A percentile compares a stretch with the other conserved stretches of the same genome.
These are phyloP conservation scores for Sebastes wilsoni DNA, from an alignment of 2,797 vertebrate genomes.

Conservation along the genomic window DNA sequence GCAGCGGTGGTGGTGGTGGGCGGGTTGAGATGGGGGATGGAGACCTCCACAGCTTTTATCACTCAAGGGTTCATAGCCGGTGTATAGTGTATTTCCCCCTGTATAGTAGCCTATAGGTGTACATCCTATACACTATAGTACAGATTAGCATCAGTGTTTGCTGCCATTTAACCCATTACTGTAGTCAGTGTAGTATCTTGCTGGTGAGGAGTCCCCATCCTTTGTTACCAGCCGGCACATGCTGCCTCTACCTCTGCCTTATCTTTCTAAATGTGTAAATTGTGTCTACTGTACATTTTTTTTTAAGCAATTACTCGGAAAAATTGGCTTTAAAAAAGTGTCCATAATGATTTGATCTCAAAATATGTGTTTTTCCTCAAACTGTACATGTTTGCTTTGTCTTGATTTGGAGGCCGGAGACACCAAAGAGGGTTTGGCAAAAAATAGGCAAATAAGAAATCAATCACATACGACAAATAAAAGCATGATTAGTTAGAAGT, in stretches of 20 bases:
- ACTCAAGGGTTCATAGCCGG: conserved; percentile 23
- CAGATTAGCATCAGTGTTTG: neutral
- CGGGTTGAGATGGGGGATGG: conserved; percentile 71
- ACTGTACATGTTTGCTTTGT: conserved; percentile 32
- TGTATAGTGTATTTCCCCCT: conserved; percentile 31
- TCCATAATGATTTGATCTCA: neutral
- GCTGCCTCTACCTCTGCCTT: conserved; percentile 31
- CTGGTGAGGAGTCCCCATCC: conserved; percentile 42
- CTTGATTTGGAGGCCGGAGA: conserved; percentile 15
- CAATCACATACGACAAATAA: neutral
- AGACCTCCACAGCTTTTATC: conserved; percentile 59
- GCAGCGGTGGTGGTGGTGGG: conserved; percentile 62
- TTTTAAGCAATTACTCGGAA: neutral
- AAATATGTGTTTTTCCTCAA: neutral
- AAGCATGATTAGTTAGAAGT: neutral
- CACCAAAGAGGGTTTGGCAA: neutral
- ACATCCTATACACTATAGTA: neutral
- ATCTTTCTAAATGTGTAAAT: neutral
- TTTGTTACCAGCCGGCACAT: conserved; percentile 68
- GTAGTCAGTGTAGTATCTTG: conserved; percentile 11
- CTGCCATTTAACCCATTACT: conserved; percentile 6
- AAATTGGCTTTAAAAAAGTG: neutral
- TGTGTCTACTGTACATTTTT: neutral
- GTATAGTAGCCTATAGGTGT: neutral
- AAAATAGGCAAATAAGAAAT: neutral